phyloP scores from a whole-genome alignment of 1,140 invertebrate species.

The Papilio dardanus region DNA sequence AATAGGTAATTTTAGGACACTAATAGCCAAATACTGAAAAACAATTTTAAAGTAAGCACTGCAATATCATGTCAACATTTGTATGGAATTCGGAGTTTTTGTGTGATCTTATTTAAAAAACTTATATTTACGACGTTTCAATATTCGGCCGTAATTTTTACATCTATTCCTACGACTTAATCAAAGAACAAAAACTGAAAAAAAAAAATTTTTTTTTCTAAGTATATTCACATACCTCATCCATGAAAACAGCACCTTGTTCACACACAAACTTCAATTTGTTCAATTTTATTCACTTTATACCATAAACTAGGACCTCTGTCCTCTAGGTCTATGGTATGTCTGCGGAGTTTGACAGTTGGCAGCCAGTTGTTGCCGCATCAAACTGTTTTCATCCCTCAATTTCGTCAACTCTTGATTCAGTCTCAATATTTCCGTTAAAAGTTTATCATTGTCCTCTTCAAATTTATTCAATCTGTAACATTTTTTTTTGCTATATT shows the following conservation, averaged over 20 bases:
- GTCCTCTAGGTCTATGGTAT: constrained; percentile 61
- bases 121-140: no score
- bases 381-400: constrained; percentile 70
- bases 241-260: constrained; percentile 35
- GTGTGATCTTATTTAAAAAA: no score
- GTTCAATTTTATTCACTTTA: constrained; percentile 37
- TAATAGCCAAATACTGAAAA: no score
- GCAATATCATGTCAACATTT: no score
- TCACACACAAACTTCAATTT: constrained; percentile 39
- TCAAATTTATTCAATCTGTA: constrained; percentile 75
- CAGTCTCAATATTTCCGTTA: constrained; percentile 74
- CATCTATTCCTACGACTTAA: neutral
- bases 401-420: constrained; percentile 72
- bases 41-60: neutral
- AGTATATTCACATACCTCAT: neutral
- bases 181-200: neutral
- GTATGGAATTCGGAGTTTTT: no score
- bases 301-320: constrained; percentile 64
- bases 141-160: no score
- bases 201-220: neutral
- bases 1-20: no score
- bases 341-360: constrained; percentile 60
- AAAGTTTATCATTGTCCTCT: constrained; percentile 76
- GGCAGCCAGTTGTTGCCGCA: constrained; percentile 70
- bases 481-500: constrained; percentile 22